Base-by-base conservation (phyloP, 2,888 invertebrate genomes). In the Stenchaetothrips biformis region DNA sequence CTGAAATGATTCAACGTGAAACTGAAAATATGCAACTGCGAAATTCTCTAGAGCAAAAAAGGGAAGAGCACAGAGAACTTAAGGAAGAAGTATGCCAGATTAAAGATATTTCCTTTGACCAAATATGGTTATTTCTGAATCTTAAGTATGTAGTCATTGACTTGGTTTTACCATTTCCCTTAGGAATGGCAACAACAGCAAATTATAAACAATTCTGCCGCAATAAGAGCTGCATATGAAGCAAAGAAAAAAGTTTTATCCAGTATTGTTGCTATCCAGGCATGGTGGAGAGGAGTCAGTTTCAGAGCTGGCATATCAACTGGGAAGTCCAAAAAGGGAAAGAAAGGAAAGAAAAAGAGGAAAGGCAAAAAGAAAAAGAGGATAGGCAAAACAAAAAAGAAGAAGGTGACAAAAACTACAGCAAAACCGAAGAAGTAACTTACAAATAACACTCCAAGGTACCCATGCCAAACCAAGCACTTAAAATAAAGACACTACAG, bases 261-360 rank as follows among this genome's bases (percentile, higher is more conserved):
- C 21, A 74, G 67, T 25, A 7, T 74, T 2, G 25, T 74, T 8
- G 67, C 67, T 25, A 74, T 74, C 25, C 67, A 74, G 25, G 67
- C 67, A 25, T 74, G 67, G 67, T 74, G 67, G 67, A 7, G 67
- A 74, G 67, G 67, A 7, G 67, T 74, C 9, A 74, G 67, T 74
- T 74, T 74, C 25, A 74, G 67, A 21, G 67, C 67, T 21, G 67
- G 67, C 8, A 74, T 74, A 7, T 25, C 11, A 25, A 21, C 11
- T 11, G 25, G 21, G 2, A 21, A 78, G 11, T 13, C 11, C 11
- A 78, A 74, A 79, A 79, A 79, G 67, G 78, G 81, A 62, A 79
- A 59, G 81, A 82, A 49, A 78, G 74, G 81, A 80, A 81, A 48
- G 48, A 48, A 49, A 78, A 79, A 7, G 79, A 78, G 16, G 6